A percentile compares a stretch with the other conserved stretches of the same genome.
Conservation (phyloP, 2,797 vertebrate species). For the Podargus strigoides region DNA sequence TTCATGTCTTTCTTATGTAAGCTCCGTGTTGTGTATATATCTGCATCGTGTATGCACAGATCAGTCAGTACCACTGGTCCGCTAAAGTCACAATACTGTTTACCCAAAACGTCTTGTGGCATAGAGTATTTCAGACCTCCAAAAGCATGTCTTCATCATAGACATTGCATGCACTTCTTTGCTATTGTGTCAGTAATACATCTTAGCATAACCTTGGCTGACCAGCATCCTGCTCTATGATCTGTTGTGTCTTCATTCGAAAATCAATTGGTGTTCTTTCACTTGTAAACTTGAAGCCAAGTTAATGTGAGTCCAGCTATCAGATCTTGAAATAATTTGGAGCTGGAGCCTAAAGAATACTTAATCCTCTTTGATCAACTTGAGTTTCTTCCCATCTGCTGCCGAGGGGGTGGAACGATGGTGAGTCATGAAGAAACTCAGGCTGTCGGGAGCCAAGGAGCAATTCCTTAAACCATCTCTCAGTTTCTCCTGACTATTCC, state of each 20-base stretch:
- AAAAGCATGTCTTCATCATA: neutral
- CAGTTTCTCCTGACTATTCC: neutral
- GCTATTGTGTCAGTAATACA: neutral
- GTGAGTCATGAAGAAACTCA: neutral
- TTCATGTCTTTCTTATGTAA: neutral
- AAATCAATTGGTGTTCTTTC: neutral
- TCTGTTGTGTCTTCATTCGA: neutral
- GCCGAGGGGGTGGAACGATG: neutral
- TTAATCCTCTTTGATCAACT: neutral
- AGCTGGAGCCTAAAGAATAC: neutral
- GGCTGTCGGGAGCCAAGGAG: neutral
- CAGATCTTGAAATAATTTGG: neutral
- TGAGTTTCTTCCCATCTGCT: conserved; percentile 1
- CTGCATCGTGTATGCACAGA: neutral
- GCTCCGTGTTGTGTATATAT: neutral
- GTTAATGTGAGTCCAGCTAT: neutral
- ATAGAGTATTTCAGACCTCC: neutral
- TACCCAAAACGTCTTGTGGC: neutral
- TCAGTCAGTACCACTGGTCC: neutral
- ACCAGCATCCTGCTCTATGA: neutral
- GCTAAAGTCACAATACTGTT: neutral
- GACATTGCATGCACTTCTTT: neutral
- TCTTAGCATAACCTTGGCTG: neutral
- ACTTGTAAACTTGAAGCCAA: neutral
- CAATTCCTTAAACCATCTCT: neutral